phyloP scores from a whole-genome alignment of 2,888 invertebrate species.

The Synergus laeviventris region DNA sequence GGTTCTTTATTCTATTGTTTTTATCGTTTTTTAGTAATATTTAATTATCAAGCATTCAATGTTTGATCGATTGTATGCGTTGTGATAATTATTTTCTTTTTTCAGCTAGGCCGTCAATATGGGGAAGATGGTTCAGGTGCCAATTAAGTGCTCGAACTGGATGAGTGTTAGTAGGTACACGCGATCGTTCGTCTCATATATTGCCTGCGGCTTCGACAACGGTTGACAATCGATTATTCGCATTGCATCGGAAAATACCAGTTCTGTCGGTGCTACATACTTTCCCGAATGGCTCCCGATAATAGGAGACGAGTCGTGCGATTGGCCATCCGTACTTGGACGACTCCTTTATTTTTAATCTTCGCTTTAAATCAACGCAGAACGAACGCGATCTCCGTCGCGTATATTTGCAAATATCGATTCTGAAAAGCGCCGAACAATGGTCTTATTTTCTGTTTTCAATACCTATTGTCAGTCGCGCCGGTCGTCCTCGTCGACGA shows the following conservation, averaged over 20 bases:
- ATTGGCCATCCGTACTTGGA: conserved; percentile 54
- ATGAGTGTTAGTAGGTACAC: conserved; percentile 22
- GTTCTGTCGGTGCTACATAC: conserved; percentile 43
- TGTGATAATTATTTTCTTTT: background rate
- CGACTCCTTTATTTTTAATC: conserved; percentile 71
- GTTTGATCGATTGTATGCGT: background rate
- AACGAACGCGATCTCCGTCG: conserved; percentile 46
- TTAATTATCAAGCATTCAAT: background rate
- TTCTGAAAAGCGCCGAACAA: conserved; percentile 75
- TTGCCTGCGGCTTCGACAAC: conserved; percentile 47
- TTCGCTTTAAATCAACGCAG: conserved; percentile 66
- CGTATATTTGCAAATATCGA: conserved; percentile 75
- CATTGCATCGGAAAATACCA: conserved; percentile 57
- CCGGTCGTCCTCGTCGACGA: conserved; percentile 58
- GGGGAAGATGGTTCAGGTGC: background rate
- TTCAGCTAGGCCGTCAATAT: background rate
- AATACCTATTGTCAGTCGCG: conserved; percentile 70
- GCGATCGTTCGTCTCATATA: conserved; percentile 15
- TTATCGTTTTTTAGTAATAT: background rate
- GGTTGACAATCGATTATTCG: conserved; percentile 62
- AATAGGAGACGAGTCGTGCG: conserved; percentile 48
- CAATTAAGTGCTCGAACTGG: conserved; percentile 1
- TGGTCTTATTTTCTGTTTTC: conserved; percentile 75
- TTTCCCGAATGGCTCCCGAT: conserved; percentile 48
- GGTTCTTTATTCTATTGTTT: too few species aligned